Base-by-base conservation (phyloP, 1,140 invertebrate genomes). In the Heliothis virescens region DNA sequence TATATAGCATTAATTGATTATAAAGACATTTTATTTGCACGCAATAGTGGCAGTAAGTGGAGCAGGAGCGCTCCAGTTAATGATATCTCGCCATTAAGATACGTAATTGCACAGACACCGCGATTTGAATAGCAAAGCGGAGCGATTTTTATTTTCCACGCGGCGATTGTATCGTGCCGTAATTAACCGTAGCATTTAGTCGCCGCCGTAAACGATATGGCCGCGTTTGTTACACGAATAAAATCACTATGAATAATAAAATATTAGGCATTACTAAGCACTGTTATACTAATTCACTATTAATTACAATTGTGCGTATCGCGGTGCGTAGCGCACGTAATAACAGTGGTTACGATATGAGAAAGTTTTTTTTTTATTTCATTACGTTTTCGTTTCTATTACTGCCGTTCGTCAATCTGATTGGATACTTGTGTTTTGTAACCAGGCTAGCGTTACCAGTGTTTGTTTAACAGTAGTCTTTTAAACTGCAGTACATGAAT, bases 121-220 rank as follows among this genome's bases (percentile, higher is more conserved):
- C 89, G 86, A 92, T 93, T 92, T 91, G 90, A 92, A 93, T 90
- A 91, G 89, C 88, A 90, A 93, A 92, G 83, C 90, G 90, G 84
- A 85, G 87, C 88, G 86, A 90, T 92, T 93, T 92, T 93, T 92
- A 91, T 89, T 91, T 87, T 84, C 90, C 89, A 88, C 88, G 87
- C 85, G 74, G 67, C 85, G 89, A 93, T 92, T 83, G n/a, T 87
- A 91, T 92, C 91, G 83, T 79, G 26, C 75, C 55, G 82, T 89
- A 90, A 92, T 92, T 91, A 91, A 90, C 80, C 84, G 71, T 86
- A 89, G 88, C 90, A 86, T 93, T 93, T 93, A 92, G 90, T 91
- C 87, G 83, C 85, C 2, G 82, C 83, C 85, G 83, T 89, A 88
- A 91, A 88, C 87, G 87, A 84, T 83, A 85, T 84, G 83, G 86